phyloP scores from a whole-genome alignment of 1,140 invertebrate species.

The Drosophila melanogaster region DNA sequence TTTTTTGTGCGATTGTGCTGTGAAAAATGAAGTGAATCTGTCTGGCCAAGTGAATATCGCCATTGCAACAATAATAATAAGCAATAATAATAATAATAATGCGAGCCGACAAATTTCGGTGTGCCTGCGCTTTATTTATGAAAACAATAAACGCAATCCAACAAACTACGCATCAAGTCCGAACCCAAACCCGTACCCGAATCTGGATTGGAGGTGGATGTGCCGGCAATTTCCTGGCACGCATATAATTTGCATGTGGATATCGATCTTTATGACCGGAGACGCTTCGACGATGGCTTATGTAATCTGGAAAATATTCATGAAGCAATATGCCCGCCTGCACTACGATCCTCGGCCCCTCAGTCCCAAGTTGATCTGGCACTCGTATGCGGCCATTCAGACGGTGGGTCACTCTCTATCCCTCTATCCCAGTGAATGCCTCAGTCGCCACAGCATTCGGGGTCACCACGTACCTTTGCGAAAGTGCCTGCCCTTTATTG shows the following conservation, averaged over 20 bases:
- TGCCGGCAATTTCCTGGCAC: conserved; percentile 71
- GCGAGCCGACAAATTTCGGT: conserved; percentile 74
- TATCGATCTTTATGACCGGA: conserved; percentile 46
- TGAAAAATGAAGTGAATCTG: conserved; percentile 82
- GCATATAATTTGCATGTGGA: conserved; percentile 82
- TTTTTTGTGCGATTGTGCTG: conserved; percentile 21
- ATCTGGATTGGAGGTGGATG: conserved; percentile 44
- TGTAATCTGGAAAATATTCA: conserved; percentile 84
- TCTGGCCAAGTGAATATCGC: conserved; percentile 21
- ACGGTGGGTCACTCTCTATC: conserved; percentile 30
- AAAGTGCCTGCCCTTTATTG: conserved; percentile 54
- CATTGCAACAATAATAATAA: conserved; percentile 14
- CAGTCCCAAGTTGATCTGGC: conserved; percentile 74
- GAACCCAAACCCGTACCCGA: conserved; percentile 9
- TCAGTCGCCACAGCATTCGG: conserved; percentile 4
- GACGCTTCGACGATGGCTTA: conserved; percentile 68
- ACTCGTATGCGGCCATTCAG: conserved; percentile 72
- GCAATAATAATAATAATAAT: conserved; percentile 67
- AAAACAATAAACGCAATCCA: conserved; percentile 81
- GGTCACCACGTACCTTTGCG: conserved; percentile 40
- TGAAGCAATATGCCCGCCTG: conserved; percentile 81
- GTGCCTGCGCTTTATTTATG: conserved; percentile 73
- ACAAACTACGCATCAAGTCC: conserved; percentile 71
- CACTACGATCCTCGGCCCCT: conserved; percentile 55
- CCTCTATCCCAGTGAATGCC: not conserved